Evolutionary conservation across 2,113 vertebrate genomes (phyloP), one percentile per base, ranked within the genome.

Genomic region (Dasyornis broadbenti): DNA sequence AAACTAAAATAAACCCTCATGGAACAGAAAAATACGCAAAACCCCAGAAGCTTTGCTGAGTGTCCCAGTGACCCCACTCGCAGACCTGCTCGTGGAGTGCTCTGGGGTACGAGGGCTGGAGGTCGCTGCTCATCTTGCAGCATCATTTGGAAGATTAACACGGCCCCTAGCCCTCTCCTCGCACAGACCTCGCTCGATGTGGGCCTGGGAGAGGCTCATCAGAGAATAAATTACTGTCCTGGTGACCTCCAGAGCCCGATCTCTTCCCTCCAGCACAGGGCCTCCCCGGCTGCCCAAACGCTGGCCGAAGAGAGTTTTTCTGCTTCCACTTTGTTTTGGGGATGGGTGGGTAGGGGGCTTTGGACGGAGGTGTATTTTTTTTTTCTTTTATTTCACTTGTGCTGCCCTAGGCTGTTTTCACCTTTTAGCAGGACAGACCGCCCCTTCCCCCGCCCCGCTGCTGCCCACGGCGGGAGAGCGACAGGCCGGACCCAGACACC

Each of bases 261-360:
- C 31, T n/a, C n/a, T 31, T 61, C 21, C 39, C 45, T 33, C 17
- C 1, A 1, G 37, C 49, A 15, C 30, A 4, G 1, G 22, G 27
- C 27, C 40, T 31, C 18, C 56, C 13, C 3, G 6, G 8, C 21
- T 30, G 35, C 22, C 53, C 45, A 26, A 68, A 60, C 1, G 2
- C 18, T 24, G 33, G 6, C 37, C 13, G 4, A 40, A 21, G 57
- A 57, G 45, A 45, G 27, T 7, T 47, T 63, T 87, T 79, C 82
- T 64, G 11, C 15, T 65, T 57, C 27, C 0, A 0, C 23, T 42
- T 47, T 42, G 1, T 1, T 61, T 87, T 52, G 37, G 24, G 27
- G 54, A 10, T 10, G 45, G 11, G 10, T 27, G 30, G 15, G 5
- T 20, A 26, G 8, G 3, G 5, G 7, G 0, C 1, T 17, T 18